Evolutionary conservation across 2,888 invertebrate species (phyloP), one percentile per base, ranked within the genome.

Genomic region (Amphiduros pacificus): DNA sequence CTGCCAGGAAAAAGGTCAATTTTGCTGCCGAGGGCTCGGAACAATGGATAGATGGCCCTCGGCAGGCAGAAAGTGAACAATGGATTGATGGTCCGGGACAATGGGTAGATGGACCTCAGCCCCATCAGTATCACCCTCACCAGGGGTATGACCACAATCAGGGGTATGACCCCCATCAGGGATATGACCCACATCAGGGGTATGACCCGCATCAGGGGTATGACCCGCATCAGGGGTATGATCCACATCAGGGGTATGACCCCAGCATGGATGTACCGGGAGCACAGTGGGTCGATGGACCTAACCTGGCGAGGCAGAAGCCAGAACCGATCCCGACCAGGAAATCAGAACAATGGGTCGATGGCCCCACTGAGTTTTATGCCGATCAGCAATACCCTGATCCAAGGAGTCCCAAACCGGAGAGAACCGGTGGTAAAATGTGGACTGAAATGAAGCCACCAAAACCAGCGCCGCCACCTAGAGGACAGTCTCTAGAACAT

Each of bases 1-100:
- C 55, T 27, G 36, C 36, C 55, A 40, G 55, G 55, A 41, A 55
- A 41, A 24, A 20, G 27, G 51, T 24, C 9, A 17, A n/a, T 2
- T 20, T 24, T 3, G 31, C 6, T 28, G 54, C 32, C 31, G 36
- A 36, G 31, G 55, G 55, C 3, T 28, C 55, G 76, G 96, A 96
- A 77, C 93, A 94, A 78, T 97, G 96, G 96, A 92, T 96, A 66
- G 96, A 97, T 83, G 96, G 96, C 11, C 96, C 96, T 0, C 87
- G 93, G 77, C 91, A 94, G 5, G 41, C 50, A 31, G 20, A 5
- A 20, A 48, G 56, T 29, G 64, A 64, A 32, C 64, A 64, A 24
- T 64, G 64, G 64, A 61, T 64, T n/a, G 64, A 64, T 29, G 65
- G 65, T 2, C 62, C 62, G 17, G 53, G 44, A 14, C 27, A 44